Conservation (phyloP, 2,797 vertebrate species). For the Halcyon leucocephala region DNA sequence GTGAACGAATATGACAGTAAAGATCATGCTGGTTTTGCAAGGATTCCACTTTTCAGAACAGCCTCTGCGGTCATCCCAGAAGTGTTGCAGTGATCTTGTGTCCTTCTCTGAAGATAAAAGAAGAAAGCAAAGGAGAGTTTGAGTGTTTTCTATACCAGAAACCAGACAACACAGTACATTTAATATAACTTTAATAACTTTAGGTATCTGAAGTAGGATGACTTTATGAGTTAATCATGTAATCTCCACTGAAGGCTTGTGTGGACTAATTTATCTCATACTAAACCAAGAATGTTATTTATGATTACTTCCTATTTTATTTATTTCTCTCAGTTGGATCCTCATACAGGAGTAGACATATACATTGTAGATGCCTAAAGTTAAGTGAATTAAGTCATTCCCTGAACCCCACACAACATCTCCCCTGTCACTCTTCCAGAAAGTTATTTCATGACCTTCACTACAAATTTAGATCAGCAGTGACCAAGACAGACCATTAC, state of each 20-base stretch:
- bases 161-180: neutral
- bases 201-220: neutral
- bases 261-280: neutral
- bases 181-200: neutral
- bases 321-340: neutral
- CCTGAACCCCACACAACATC: neutral
- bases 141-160: neutral
- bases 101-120: neutral
- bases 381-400: neutral
- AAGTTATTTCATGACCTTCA: neutral
- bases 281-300: neutral
- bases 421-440: neutral
- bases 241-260: neutral
- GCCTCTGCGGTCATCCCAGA: neutral
- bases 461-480: neutral
- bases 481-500: neutral
- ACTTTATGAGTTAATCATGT: neutral
- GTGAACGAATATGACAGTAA: neutral
- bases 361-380: neutral
- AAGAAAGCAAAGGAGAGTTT: neutral
- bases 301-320: neutral
- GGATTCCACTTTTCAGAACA: neutral
- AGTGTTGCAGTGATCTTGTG: neutral
- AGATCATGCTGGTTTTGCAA: rapidly evolving
- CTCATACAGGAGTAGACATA: neutral